phyloP scores from a whole-genome alignment of 2,113 vertebrate species.

The Pachycephala philippinensis region DNA sequence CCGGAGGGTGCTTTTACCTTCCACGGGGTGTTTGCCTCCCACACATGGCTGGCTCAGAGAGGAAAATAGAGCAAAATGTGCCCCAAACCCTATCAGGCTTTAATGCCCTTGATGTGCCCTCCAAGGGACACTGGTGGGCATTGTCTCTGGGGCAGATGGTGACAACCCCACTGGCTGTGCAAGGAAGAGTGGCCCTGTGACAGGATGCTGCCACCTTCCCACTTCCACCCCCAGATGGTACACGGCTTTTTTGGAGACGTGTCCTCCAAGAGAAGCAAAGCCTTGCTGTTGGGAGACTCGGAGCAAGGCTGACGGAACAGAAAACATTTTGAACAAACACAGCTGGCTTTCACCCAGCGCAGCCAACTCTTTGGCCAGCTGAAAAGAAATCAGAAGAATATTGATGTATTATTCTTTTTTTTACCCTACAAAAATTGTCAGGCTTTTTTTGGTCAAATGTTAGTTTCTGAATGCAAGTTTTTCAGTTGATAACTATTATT shows the following conservation, averaged over 20 bases:
- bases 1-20: background rate
- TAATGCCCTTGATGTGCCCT: background rate
- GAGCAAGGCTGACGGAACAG: background rate
- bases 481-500: background rate
- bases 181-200: background rate
- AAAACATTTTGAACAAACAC: constrained; percentile 25
- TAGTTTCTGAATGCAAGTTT: background rate
- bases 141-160: background rate
- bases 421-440: background rate
- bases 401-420: background rate
- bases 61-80: rapidly evolving
- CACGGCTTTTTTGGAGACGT: rapidly evolving
- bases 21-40: background rate
- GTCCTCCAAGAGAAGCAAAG: background rate
- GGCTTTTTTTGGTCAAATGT: background rate
- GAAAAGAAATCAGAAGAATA: constrained; percentile 55
- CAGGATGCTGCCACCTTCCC: background rate
- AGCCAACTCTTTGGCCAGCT: constrained; percentile 28
- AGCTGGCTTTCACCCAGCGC: constrained; percentile 33
- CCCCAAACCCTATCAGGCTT: background rate
- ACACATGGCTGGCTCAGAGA: background rate
- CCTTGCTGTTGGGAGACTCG: background rate
- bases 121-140: background rate
- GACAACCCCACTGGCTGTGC: background rate
- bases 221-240: rapidly evolving